phyloP scores from a whole-genome alignment of 2,797 vertebrate species.

The Malacoraja senta region DNA sequence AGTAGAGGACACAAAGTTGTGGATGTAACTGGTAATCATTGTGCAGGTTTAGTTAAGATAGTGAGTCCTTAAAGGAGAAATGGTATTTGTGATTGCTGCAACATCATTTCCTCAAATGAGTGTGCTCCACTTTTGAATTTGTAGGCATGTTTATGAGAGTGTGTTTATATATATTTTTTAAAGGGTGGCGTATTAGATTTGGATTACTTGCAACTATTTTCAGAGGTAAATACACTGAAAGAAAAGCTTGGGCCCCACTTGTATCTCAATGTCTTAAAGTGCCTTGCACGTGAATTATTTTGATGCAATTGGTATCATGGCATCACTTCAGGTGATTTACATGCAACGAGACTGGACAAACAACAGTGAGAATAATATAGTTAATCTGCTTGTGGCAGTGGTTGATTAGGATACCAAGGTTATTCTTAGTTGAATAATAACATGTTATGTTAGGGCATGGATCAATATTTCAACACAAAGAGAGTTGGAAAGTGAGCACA shows the following conservation, averaged over 20 bases:
- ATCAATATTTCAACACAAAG: background rate
- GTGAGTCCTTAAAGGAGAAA: background rate
- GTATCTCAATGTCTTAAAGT: background rate
- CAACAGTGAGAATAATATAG: background rate
- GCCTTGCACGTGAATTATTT: background rate
- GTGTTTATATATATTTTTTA: background rate
- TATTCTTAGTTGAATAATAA: background rate
- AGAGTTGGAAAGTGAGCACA: background rate
- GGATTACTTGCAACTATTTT: background rate
- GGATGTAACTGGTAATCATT: background rate
- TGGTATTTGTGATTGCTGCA: background rate
- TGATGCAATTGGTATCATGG: background rate
- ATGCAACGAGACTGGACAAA: too few species aligned
- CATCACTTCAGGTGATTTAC: background rate
- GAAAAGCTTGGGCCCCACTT: background rate
- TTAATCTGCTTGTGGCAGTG: background rate
- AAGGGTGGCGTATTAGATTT: too few species aligned
- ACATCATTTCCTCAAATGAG: background rate
- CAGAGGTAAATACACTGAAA: background rate
- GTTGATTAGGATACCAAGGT: background rate
- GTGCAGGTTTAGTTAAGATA: background rate
- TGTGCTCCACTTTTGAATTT: conserved; percentile 7
- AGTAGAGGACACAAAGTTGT: background rate
- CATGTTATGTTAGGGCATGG: background rate
- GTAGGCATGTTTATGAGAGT: background rate